Evolutionary conservation across 2,888 invertebrate species (phyloP), one percentile per base, ranked within the genome.

Genomic region (Steinernema hermaphroditum): DNA sequence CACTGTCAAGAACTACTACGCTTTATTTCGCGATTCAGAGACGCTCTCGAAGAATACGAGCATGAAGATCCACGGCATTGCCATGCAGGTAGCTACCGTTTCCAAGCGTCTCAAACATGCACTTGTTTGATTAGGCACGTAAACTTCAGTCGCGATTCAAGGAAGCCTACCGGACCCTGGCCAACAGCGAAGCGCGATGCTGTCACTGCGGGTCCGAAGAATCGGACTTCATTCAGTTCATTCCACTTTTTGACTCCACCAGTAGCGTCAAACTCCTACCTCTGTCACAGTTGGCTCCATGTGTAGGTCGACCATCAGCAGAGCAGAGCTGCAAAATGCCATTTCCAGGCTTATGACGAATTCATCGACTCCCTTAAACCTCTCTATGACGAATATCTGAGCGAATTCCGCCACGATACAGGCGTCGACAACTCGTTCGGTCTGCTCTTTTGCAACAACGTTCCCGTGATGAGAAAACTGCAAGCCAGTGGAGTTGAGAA

Each of bases 401-500:
- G 68, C 57, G 75, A 44, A 80, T 54, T 54, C 54, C 54, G 54
- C 27, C 68, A 54, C 27, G 54, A 54, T 22, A 54, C 54, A 2
- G 54, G 54, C 27, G 54, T 54, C 24, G 27, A 24, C 54, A 54
- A 2, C 54, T 54, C 54, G 2, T 54, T 54, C 6, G 54, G 54
- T 27, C 54, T 54, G 6, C 54, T 54, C 24, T 54, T 54, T 27
- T 54, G 54, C 54, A 54, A 54, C 27, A 54, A 54, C 27, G 54
- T 54, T 27, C 73, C 87, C 89, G 75, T 92, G 92, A 1, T 92
- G 91, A 83, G 90, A 91, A 75, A 90, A 90, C 24, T 92, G 93
- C 85, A 91, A 92, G 81, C 94, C 95, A 27, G 87, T 91, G 44
- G 96, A 96, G 96, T 96, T 96, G 89, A 90, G 27, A 54, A 22